Evolutionary conservation across 2,113 vertebrate species (phyloP).

Genomic region (Mixornis gularis): DNA sequence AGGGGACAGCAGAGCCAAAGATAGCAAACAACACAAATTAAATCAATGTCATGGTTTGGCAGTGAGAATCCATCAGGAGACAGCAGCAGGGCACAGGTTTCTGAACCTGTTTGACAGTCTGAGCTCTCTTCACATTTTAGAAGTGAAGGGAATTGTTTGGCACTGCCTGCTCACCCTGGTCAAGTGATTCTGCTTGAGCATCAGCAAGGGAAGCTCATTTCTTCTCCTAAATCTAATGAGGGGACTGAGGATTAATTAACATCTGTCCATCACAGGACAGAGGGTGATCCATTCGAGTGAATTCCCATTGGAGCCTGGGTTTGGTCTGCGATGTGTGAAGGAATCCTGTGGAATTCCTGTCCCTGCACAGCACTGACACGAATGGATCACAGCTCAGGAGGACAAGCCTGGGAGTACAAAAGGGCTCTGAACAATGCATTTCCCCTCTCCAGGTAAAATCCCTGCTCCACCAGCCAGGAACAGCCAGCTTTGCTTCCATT

Average conservation of each 20-base stretch:
- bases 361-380: not conserved
- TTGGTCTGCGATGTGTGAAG: not conserved
- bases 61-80: not conserved
- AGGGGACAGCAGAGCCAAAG: not conserved
- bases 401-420: not conserved
- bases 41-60: not conserved
- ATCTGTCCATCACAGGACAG: not conserved
- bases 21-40: not conserved
- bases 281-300: accelerated
- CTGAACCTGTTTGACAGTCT: not conserved
- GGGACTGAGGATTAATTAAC: too few species aligned
- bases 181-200: not conserved
- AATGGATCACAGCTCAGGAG: not conserved
- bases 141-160: not conserved
- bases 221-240: not conserved
- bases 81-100: not conserved
- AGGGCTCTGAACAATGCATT: not conserved
- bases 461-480: not conserved
- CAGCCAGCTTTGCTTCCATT: not conserved
- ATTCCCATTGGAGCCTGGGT: not conserved
- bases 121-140: accelerated
- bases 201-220: not conserved
- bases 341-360: not conserved
- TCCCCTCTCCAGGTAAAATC: not conserved
- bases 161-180: not conserved